These are phyloP conservation scores for Baryphthengus martii DNA, from an alignment of 2,113 vertebrate genomes.

Conservation along the genomic window DNA sequence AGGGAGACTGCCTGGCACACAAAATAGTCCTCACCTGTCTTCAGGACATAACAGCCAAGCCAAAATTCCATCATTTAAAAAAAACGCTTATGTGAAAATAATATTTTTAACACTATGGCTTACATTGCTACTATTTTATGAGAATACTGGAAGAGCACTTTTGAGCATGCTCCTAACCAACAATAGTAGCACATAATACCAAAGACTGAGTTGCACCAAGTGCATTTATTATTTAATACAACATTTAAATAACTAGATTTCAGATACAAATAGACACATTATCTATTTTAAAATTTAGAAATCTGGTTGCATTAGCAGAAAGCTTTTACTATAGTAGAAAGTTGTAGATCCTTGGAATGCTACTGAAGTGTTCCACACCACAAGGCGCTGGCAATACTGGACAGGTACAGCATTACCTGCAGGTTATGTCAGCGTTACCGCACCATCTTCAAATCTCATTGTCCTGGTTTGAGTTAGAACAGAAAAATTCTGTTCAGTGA, in stretches of 20 bases:
- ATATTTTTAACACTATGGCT: not conserved
- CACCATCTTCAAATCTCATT: fast-evolving
- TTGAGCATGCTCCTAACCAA: not conserved
- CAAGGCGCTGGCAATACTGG: fast-evolving
- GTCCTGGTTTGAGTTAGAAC: too few species aligned
- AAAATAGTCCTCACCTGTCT: not conserved
- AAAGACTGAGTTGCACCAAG: not conserved
- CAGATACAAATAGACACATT: not conserved
- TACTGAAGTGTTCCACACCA: not conserved
- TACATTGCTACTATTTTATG: not conserved
- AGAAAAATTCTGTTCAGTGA: too few species aligned
- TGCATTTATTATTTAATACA: not conserved
- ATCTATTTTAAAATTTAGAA: not conserved
- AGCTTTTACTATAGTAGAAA: not conserved
- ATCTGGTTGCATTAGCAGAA: not conserved
- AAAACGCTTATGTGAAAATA: not conserved
- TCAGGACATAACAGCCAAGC: not conserved
- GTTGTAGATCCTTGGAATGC: not conserved
- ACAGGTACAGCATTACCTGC: not conserved
- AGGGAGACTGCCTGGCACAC: not conserved
- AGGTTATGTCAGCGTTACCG: not conserved
- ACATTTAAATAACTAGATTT: not conserved
- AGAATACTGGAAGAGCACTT: not conserved
- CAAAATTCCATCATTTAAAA: not conserved
- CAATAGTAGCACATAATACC: fast-evolving